phyloP scores from a whole-genome alignment of 2,888 invertebrate genomes.

The Eilema depressum region DNA sequence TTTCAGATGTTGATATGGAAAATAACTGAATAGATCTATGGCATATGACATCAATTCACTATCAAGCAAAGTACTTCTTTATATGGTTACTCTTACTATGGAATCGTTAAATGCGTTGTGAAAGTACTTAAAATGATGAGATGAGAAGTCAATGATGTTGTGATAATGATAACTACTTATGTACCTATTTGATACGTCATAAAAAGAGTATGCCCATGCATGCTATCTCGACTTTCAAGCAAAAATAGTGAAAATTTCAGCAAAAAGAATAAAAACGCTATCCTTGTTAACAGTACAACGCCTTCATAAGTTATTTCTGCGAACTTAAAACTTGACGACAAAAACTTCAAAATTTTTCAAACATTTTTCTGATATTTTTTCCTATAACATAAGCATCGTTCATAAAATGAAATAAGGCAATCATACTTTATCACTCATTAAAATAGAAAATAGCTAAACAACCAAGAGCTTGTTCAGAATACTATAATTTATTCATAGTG shows the following conservation, averaged over 20 bases:
- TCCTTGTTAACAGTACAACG: background rate
- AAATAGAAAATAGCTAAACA: conserved; percentile 45
- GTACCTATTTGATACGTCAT: too few species aligned
- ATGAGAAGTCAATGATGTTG: too few species aligned
- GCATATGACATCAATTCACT: background rate
- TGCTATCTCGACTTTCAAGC: background rate
- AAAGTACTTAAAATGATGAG: too few species aligned
- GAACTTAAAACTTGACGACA: background rate
- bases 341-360: background rate
- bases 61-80: background rate
- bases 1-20: background rate
- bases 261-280: background rate
- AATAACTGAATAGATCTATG: background rate
- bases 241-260: background rate
- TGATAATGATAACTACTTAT: too few species aligned
- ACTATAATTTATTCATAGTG: conserved; percentile 50
- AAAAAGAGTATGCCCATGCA: background rate
- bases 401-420: background rate
- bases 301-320: background rate
- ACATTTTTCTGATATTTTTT: background rate
- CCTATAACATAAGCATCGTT: background rate
- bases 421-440: conserved; percentile 26
- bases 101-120: background rate
- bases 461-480: conserved; percentile 31
- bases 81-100: background rate